Percentiles rank a stretch among this genome's conserved stretches.
Conservation (phyloP, 2,113 vertebrate species). For the Sylvietta virens region DNA sequence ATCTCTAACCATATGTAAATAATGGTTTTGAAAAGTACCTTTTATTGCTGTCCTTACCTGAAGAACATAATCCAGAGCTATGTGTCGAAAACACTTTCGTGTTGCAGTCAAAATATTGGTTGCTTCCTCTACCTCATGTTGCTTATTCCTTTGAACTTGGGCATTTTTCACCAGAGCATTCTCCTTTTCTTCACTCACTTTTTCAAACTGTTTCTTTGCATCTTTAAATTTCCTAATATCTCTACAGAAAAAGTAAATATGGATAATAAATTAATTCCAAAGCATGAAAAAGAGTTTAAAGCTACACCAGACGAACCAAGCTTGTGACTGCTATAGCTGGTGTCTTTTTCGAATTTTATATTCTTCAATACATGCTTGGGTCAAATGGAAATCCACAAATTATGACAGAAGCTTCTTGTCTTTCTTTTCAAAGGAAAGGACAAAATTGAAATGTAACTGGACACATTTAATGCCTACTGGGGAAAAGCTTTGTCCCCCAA, state of each 20-base stretch:
- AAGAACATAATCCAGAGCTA: slow-evolving; percentile 95
- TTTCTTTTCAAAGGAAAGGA: not conserved
- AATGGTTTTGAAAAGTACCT: not conserved
- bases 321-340: fast-evolving
- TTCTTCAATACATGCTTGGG: not conserved
- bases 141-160: slow-evolving; percentile 93
- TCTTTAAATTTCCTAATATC: slow-evolving; percentile 98
- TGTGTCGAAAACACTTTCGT: slow-evolving; percentile 94
- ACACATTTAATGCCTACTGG: not conserved
- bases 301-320: not conserved
- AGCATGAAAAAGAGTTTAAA: not conserved
- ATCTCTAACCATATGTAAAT: not conserved
- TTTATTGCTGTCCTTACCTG: slow-evolving; percentile 74
- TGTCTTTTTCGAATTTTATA: not conserved
- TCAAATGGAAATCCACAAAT: not conserved
- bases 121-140: slow-evolving; percentile 95
- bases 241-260: slow-evolving; percentile 60
- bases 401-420: not conserved
- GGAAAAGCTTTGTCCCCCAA: not conserved
- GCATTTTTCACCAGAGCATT: slow-evolving; percentile 92
- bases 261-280: not conserved
- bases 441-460: not conserved
- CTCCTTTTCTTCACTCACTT: slow-evolving; percentile 97
- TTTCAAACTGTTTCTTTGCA: slow-evolving; percentile 98
- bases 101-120: slow-evolving; percentile 92